A percentile compares a stretch with the other conserved stretches of the same genome.
These are phyloP conservation scores for Macrophya annulata DNA, from an alignment of 2,888 invertebrate genomes.

Conservation along the genomic window DNA sequence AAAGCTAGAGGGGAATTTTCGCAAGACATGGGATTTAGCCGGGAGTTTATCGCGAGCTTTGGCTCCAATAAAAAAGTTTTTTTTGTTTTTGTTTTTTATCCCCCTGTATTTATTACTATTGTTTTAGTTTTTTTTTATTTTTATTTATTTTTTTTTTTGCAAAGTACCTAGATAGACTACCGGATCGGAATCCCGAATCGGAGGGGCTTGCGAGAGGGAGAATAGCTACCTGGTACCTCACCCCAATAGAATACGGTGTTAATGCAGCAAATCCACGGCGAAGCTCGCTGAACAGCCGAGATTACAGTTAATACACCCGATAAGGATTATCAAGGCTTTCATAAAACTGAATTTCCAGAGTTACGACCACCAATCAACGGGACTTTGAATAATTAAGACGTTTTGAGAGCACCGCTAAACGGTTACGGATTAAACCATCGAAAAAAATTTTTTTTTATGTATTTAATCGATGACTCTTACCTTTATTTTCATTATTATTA, in stretches of 20 bases:
- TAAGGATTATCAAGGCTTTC: constrained; percentile 61
- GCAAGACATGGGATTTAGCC: neutral
- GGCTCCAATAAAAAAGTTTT: neutral
- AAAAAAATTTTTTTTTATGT: no score
- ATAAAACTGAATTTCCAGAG: constrained; percentile 53
- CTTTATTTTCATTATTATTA: neutral
- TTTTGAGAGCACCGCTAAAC: neutral
- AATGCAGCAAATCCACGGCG: constrained; percentile 60
- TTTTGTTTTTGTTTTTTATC: no score
- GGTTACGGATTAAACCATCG: neutral
- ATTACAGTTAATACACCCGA: constrained; percentile 64
- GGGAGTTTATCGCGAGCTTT: constrained; percentile 3
- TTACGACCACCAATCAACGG: constrained; percentile 24
- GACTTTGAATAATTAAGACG: constrained; percentile 29
- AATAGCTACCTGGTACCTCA: constrained; percentile 3
- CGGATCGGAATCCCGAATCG: neutral
- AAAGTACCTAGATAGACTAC: neutral
- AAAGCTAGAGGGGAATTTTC: neutral
- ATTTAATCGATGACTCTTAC: neutral
- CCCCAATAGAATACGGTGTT: constrained; percentile 50
- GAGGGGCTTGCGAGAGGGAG: neutral
- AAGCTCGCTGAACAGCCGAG: constrained; percentile 61
- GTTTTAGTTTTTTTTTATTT: neutral
- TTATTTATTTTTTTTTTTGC: neutral
- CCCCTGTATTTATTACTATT: neutral